A percentile compares a stretch with the other conserved stretches of the same genome.
Conservation (phyloP, 2,113 vertebrate genomes). For the Pavo muticus region DNA sequence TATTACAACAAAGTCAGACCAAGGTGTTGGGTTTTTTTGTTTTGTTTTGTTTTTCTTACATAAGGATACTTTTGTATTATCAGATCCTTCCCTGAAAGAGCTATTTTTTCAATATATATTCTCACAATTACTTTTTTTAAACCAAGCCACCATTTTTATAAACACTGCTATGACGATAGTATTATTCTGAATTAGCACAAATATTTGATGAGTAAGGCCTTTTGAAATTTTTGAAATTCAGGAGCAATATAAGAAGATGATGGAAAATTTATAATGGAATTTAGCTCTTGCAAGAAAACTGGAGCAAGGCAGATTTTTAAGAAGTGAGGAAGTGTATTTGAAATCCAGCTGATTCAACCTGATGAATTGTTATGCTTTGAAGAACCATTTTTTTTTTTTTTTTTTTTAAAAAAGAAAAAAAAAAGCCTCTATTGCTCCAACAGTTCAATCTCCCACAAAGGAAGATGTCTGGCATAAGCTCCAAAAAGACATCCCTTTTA, state of each 20-base stretch:
- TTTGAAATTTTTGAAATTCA: constrained; percentile 4
- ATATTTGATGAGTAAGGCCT: background rate
- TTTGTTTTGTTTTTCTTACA: background rate
- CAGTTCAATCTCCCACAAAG: background rate
- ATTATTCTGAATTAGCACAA: background rate
- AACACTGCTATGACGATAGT: background rate
- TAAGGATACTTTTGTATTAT: background rate
- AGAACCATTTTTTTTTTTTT: background rate
- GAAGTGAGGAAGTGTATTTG: background rate
- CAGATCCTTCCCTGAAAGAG: background rate
- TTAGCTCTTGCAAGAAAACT: background rate
- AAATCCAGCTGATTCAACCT: background rate
- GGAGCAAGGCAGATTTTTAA: background rate
- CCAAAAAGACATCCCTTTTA: background rate
- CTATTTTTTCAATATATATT: background rate
- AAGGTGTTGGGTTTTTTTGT: background rate
- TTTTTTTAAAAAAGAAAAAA: constrained; percentile 26
- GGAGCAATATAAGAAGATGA: background rate
- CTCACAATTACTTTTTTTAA: background rate
- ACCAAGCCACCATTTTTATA: background rate
- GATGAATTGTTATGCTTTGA: background rate
- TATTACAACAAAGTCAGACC: background rate
- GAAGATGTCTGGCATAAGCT: background rate
- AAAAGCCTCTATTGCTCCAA: background rate
- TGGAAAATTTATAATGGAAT: background rate